Evolutionary conservation across 2,113 vertebrate species (phyloP).

Genomic region (Leiothrix lutea): DNA sequence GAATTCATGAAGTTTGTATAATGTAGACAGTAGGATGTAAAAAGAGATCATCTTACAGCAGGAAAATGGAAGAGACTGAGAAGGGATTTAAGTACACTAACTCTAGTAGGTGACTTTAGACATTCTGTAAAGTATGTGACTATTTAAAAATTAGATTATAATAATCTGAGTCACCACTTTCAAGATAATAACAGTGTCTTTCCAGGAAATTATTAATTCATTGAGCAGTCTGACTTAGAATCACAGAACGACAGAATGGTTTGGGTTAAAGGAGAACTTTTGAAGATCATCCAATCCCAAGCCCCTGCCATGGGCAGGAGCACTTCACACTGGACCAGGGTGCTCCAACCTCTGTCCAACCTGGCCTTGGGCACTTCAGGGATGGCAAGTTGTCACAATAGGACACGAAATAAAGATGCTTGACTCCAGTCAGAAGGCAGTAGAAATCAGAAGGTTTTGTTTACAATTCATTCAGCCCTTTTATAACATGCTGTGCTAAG

Average conservation of each 20-base stretch:
- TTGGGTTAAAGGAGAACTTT: not conserved
- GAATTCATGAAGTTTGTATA: not conserved
- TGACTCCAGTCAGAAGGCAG: no score
- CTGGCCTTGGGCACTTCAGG: not conserved
- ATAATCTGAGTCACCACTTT: not conserved
- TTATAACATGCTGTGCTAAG: no score
- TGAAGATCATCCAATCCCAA: not conserved
- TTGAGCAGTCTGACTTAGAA: not conserved
- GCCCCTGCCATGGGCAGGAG: not conserved
- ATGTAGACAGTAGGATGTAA: not conserved
- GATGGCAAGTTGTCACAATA: not conserved
- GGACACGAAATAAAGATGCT: no score
- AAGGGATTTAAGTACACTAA: not conserved
- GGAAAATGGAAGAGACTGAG: not conserved
- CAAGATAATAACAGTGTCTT: not conserved
- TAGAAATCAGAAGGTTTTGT: no score
- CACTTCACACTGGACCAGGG: fast-evolving
- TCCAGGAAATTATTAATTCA: not conserved
- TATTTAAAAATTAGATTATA: not conserved
- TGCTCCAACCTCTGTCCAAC: fast-evolving
- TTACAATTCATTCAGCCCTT: no score
- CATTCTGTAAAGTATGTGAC: not conserved
- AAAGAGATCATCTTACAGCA: not conserved
- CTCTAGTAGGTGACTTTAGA: not conserved
- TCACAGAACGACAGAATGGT: no score